Percentiles rank a stretch among this genome's conserved stretches.
phyloP scores from a whole-genome alignment of 2,113 vertebrate species.

The Martes martes region DNA sequence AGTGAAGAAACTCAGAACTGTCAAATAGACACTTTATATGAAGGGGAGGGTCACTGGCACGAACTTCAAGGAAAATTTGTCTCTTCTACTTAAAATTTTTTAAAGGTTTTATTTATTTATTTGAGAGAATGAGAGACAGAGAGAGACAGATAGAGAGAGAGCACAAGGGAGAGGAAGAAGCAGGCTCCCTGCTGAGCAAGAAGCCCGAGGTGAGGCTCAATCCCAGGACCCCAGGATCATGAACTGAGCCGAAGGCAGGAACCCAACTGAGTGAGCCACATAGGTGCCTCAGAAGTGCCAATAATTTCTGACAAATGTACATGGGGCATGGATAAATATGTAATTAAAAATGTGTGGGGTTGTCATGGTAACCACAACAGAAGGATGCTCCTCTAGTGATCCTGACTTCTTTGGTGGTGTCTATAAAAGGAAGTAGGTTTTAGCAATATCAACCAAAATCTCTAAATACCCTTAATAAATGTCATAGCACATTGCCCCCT shows the following conservation, averaged over 20 bases:
- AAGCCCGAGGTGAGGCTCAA: too few species aligned
- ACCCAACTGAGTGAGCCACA: background rate
- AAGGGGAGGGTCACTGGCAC: background rate
- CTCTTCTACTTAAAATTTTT: background rate
- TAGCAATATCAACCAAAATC: background rate
- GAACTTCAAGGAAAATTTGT: background rate
- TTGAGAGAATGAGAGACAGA: too few species aligned
- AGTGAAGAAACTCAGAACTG: background rate
- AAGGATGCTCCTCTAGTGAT: background rate
- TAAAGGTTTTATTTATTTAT: background rate
- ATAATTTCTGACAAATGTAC: conserved; percentile 24
- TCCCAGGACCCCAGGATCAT: background rate
- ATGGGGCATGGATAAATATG: background rate
- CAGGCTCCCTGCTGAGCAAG: too few species aligned
- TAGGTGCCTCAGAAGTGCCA: background rate
- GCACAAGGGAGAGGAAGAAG: too few species aligned
- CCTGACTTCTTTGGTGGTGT: background rate
- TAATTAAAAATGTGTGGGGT: conserved; percentile 3
- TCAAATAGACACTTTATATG: background rate
- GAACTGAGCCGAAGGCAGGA: background rate
- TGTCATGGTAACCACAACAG: background rate
- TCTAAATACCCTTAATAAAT: background rate
- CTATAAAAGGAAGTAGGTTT: background rate
- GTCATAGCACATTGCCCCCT: background rate
- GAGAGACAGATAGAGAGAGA: too few species aligned